A percentile compares a stretch with the other conserved stretches of the same genome.
These are phyloP conservation scores for Acanthurus tractus DNA, from an alignment of 2,797 vertebrate species.

Conservation along the genomic window DNA sequence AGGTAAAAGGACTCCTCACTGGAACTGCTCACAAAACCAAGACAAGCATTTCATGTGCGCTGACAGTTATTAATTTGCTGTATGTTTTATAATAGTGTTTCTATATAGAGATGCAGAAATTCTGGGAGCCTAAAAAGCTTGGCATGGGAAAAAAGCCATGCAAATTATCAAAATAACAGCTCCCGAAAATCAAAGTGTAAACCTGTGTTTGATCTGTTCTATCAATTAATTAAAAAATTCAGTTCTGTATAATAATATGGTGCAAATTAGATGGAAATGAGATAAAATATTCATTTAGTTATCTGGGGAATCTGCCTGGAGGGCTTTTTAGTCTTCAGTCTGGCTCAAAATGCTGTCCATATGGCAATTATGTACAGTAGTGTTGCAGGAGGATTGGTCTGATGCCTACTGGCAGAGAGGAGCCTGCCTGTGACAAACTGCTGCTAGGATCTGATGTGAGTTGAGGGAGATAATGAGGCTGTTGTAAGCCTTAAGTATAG, in stretches of 20 bases:
- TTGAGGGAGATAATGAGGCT: conserved; percentile 87
- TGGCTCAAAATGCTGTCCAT: conserved; percentile 88
- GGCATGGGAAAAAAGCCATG: conserved; percentile 69
- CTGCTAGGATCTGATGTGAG: conserved; percentile 86
- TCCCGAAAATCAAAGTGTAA: conserved; percentile 84
- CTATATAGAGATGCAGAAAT: conserved; percentile 73
- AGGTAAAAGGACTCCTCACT: conserved; percentile 81
- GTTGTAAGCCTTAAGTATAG: conserved; percentile 88
- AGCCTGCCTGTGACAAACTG: conserved; percentile 85
- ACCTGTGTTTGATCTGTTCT: conserved; percentile 89
- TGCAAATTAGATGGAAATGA: conserved; percentile 90
- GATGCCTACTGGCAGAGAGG: conserved; percentile 85
- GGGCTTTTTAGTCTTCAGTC: conserved; percentile 86
- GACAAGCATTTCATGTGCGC: conserved; percentile 77
- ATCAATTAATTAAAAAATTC: conserved; percentile 88
- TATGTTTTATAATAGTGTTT: conserved; percentile 75
- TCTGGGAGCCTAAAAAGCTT: conserved; percentile 69
- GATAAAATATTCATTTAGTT: conserved; percentile 90
- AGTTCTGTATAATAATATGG: conserved; percentile 87
- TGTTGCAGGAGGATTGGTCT: conserved; percentile 86
- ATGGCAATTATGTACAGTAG: conserved; percentile 88
- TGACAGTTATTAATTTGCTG: conserved; percentile 83
- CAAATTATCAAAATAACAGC: conserved; percentile 83
- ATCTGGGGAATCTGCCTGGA: conserved; percentile 87
- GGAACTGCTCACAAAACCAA: conserved; percentile 76